Evolutionary conservation across 2,888 invertebrate genomes (phyloP), one percentile per base, ranked within the genome.

Genomic region (Cantharis flavilabris): DNA sequence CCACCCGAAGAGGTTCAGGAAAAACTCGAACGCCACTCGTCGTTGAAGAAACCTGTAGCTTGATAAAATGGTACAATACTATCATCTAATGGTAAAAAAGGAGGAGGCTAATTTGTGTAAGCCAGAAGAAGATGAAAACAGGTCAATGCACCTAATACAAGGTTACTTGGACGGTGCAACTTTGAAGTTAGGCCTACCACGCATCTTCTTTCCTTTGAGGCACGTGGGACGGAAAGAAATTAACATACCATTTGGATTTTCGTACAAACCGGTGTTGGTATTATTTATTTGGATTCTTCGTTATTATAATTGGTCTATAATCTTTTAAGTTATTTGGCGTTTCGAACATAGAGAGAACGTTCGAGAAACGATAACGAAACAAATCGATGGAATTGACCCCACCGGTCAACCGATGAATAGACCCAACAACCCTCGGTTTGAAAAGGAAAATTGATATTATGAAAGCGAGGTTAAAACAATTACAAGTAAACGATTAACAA

Each of bases 121-220:
- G 49, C 49, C 18, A 71, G 71, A 71, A 23, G 18, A 71, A 26
- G 71, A 71, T 26, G 62, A 14, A 84, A 76, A 76, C 77, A 81
- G 83, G 83, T 81, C 83, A 84, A 83, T 78, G 82, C 84, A 83
- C 82, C 82, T 81, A 81, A 78, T 81, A 82, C 84, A 84, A 84
- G 84, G 84, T 83, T 82, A 84, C 74, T 76, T 77, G 80, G 80
- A 79, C 77, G 70, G 71, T 75, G 77, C 77, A 75, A 69, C 79
- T 77, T 77, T 67, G 70, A 33, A 79, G 71, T 23, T 72, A 74
- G 65, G 72, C 62, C 63, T 71, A 30, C 69, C 76, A 70, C 70
- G 76, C 75, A 77, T 75, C 75, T 30, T 77, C 77, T 73, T 65
- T 67, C 26, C 65, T 67, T 16, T 26, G 5, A 28, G 75, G 76